Base-by-base conservation (phyloP, 1,140 invertebrate genomes). In the Drosophila carrolli region DNA sequence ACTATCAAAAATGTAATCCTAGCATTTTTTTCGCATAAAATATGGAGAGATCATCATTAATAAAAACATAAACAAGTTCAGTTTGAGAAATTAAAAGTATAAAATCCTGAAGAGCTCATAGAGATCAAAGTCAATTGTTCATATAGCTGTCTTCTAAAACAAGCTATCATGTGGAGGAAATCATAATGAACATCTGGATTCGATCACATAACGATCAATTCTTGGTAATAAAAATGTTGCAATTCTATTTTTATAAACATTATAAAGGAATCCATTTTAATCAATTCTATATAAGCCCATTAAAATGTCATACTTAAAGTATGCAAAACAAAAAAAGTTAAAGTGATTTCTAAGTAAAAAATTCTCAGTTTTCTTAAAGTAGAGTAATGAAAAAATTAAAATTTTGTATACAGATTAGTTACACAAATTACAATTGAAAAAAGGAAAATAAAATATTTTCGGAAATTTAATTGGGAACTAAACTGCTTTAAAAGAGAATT, bases 71-170 rank as follows among this genome's bases (percentile, higher is more conserved):
- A 47, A 27, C 19, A 47, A 19, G 10, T 23, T 47, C 1, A 5
- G 10, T 23, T 23, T 19, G 6, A 23, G 4, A 9, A 5, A 23
- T 13, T 13, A 14, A 27, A 11, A 16, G 1, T 16, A 8, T 5
- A 8, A 19, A 5, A 16, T 6, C 2, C 9, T 9, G 6, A 10
- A 56, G 13, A 40, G 16, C 19, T 9, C 7, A n/a, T 27, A 10
- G 48, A 51, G 48, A 51, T 51, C 48, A 51, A 51, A 51, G 48
- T 51, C 48, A 32, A 10, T 51, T 51, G 27, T 8, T 35, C n/a
- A 35, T 35, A 10, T 48, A 29, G 47, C 23, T 29, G 27, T 48
- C 47, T 48, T 29, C 47, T 9, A 48, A 29, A n/a, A 29, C 13
- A n/a, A 48, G 23, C 47, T 9, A 32, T 32, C 47, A 50, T 32